Evolutionary conservation across 2,888 invertebrate genomes (phyloP).

Genomic region (Acanthosepion esculentum): DNA sequence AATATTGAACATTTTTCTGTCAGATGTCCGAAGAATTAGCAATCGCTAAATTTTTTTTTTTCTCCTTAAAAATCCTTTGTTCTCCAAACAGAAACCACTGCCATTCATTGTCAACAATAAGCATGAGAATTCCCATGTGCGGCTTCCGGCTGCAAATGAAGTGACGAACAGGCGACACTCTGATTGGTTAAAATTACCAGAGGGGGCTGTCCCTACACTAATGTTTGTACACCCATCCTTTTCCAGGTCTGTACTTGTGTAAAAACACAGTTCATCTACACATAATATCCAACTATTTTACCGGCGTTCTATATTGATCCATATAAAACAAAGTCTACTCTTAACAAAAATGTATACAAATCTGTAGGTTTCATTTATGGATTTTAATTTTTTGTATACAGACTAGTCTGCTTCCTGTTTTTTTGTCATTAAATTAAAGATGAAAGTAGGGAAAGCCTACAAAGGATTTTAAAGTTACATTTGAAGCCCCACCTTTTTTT

Average conservation of each 20-base stretch:
- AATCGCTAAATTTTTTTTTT: background rate
- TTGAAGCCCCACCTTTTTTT: background rate
- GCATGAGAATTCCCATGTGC: slow-evolving; percentile 48
- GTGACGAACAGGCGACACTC: background rate
- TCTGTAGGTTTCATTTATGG: background rate
- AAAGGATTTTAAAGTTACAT: background rate
- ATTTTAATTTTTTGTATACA: background rate
- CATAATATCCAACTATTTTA: background rate
- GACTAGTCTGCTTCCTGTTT: background rate
- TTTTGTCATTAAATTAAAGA: background rate
- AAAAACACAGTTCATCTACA: background rate
- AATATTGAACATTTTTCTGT: background rate
- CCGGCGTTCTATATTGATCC: background rate
- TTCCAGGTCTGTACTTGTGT: background rate
- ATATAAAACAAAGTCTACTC: background rate
- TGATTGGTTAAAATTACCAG: slow-evolving; percentile 44
- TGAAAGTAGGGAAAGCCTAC: background rate
- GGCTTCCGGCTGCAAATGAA: slow-evolving; percentile 40
- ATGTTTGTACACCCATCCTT: background rate
- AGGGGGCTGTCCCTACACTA: background rate
- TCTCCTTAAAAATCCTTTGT: slow-evolving; percentile 42
- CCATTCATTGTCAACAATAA: slow-evolving; percentile 46
- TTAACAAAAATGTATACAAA: background rate
- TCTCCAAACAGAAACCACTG: slow-evolving; percentile 35
- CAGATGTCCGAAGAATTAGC: slow-evolving; percentile 7